Evolutionary conservation across 2,113 vertebrate genomes (phyloP).

Genomic region (Rhea pennata): DNA sequence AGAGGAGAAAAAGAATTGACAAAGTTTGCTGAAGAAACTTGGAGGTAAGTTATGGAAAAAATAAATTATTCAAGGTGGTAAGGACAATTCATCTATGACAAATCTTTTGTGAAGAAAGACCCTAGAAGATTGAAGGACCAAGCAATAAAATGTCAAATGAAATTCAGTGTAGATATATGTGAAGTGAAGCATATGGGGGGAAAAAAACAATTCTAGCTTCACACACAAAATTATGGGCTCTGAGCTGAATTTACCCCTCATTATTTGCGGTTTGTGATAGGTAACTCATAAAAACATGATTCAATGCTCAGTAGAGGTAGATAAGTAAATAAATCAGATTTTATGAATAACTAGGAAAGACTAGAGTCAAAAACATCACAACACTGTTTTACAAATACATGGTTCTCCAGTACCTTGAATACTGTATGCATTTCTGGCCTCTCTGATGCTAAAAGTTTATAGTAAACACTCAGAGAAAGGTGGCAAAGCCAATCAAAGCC

Average conservation of each 20-base stretch:
- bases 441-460: background rate
- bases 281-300: background rate
- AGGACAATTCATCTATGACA: background rate
- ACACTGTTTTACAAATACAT: background rate
- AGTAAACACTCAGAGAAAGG: background rate
- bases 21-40: background rate
- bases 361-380: background rate
- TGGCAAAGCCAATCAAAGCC: background rate
- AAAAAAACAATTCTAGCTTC: background rate
- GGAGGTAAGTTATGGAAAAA: background rate
- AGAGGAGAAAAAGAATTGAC: background rate
- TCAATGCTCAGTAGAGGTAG: fast-evolving
- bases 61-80: background rate
- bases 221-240: background rate
- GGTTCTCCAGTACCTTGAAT: fast-evolving
- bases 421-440: background rate
- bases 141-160: background rate
- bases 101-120: background rate
- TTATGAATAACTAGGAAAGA: background rate
- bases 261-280: background rate
- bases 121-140: background rate
- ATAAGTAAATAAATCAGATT: background rate
- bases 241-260: background rate
- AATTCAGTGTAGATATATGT: background rate
- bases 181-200: background rate